Evolutionary conservation across 2,797 vertebrate species (phyloP).

Genomic region (Ptychadena robeensis): DNA sequence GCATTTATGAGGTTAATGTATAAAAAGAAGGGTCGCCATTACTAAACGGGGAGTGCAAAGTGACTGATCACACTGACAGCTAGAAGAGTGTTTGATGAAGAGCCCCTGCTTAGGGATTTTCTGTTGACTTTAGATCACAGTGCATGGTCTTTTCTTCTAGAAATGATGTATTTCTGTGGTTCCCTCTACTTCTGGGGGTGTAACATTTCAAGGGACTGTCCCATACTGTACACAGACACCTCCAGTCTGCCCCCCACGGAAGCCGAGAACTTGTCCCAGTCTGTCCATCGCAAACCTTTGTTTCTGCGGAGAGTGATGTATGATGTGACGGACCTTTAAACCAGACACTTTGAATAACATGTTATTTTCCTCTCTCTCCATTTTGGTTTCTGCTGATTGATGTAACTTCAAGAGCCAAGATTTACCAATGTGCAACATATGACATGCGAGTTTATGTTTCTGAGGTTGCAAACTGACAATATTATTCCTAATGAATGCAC

Average conservation of each 20-base stretch:
- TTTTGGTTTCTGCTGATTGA: conserved; percentile 65
- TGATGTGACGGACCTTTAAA: conserved; percentile 70
- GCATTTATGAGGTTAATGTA: conserved; percentile 27
- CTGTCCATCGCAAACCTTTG: conserved; percentile 66
- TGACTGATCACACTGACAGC: conserved; percentile 32
- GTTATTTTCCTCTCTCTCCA: conserved; percentile 63
- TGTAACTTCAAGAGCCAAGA: conserved; percentile 65
- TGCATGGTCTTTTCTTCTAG: conserved; percentile 19
- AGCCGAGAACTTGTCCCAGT: conserved; percentile 57
- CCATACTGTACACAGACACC: conserved; percentile 63
- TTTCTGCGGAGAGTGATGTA: conserved; percentile 66
- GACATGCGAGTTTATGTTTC: conserved; percentile 66
- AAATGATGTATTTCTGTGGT: conserved; percentile 56
- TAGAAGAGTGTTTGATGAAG: conserved; percentile 44
- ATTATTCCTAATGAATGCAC: conserved; percentile 63
- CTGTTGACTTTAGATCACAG: conserved; percentile 48
- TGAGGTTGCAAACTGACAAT: conserved; percentile 65
- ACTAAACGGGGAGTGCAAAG: conserved; percentile 32
- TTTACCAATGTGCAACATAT: conserved; percentile 63
- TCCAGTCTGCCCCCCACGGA: conserved; percentile 66
- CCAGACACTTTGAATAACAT: conserved; percentile 66
- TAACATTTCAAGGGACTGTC: conserved; percentile 66
- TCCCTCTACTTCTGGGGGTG: conserved; percentile 60
- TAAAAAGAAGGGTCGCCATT: conserved; percentile 37
- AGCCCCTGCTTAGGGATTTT: conserved; percentile 41